Conservation (phyloP, 2,888 invertebrate species). For the Arenicola marina region DNA sequence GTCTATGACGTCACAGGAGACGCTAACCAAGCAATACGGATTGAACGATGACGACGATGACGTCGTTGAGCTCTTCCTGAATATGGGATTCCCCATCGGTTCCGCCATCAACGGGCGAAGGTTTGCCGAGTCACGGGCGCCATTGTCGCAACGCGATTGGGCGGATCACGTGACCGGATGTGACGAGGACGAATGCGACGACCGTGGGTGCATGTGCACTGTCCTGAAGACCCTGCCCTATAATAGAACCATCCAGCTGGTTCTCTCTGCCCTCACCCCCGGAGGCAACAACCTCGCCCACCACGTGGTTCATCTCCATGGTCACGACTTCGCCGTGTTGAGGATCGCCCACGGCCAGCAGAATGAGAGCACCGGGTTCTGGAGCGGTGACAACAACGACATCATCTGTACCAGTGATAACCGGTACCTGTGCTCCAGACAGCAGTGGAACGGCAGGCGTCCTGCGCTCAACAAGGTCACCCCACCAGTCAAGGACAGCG, state of each 20-base stretch:
- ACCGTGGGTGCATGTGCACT: no score
- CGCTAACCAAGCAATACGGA: background rate
- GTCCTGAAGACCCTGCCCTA: no score
- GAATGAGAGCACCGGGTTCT: background rate
- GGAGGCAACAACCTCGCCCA: no score
- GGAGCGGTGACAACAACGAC: background rate
- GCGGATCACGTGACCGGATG: background rate
- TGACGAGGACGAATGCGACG: no score
- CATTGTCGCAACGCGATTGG: background rate
- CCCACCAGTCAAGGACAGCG: constrained; percentile 9
- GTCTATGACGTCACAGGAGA: background rate
- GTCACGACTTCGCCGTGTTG: no score
- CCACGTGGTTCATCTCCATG: no score
- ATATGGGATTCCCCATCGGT: constrained; percentile 3
- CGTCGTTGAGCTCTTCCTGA: constrained; percentile 12
- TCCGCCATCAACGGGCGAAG: constrained; percentile 2
- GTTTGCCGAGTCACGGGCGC: background rate
- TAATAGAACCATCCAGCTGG: no score
- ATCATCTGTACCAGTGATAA: background rate
- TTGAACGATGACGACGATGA: background rate
- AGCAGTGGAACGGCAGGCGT: background rate
- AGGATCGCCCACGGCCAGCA: background rate
- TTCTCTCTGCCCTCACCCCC: no score
- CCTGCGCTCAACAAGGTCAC: constrained; percentile 1
- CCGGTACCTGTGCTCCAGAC: background rate